Base-by-base conservation (phyloP, 2,113 vertebrate species). In the Marcusenius ussheri region DNA sequence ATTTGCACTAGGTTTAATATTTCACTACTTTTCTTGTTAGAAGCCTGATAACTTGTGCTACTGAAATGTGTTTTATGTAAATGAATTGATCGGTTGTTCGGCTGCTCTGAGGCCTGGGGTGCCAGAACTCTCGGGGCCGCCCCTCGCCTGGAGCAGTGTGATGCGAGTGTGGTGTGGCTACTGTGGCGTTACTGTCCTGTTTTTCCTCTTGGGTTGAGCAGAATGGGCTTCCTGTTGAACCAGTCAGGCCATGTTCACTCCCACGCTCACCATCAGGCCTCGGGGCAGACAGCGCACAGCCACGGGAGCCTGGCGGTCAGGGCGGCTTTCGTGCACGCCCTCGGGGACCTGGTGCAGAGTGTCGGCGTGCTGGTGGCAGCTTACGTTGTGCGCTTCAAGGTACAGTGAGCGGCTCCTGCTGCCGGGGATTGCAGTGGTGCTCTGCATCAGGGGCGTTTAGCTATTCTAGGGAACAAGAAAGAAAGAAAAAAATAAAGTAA, bases 161-260 rank as follows among this genome's bases (percentile, higher is more conserved):
- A 3, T 27, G 9, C 58, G 3, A 27, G 24, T 66, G n/a, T 70
- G 62, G 62, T 10, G 3, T 0, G 62, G 62, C 3, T 66, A 10
- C 9, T 27, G 9, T 11, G 62, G 10, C 62, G 10, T 70, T 1
- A 70, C n/a, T 31, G 62, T 70, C 3, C 4, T 70, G 62, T 70
- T 31, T 86, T 51, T 47, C 21, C 80, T 5, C 88, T 93, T 91
- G 77, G 88, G 47, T 90, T 84, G 53, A 91, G 90, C 91, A 99
- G 98, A 96, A 99, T 99, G 98, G 98, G 98, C 19, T 97, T 99
- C 95, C 93, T 99, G 91, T 96, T 99, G 93, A 99, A 98, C 92
- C 98, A 99, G 0, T 96, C 96, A 0, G 97, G 98, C 77, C 98
- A 99, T 93, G 94, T 96, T 39, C 98, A 99, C 92, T 96, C 97